Conservation (phyloP, 2,113 vertebrate genomes). For the Ornithorhynchus anatinus region DNA sequence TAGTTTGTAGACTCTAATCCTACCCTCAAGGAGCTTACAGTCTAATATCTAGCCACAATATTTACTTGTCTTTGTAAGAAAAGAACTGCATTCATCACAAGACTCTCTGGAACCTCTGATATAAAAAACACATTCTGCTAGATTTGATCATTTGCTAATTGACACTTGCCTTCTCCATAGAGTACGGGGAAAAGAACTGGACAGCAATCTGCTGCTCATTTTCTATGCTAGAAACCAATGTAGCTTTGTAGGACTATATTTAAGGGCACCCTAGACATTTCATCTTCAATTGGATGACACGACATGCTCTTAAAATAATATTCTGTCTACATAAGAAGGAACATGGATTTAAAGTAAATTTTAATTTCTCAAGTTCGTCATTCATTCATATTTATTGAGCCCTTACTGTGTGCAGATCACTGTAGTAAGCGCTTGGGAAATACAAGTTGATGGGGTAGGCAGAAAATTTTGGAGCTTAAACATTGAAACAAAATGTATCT, state of each 20-base stretch:
- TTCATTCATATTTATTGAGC: too few relatives aligned
- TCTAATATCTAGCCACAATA: too few relatives aligned
- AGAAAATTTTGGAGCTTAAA: neutral
- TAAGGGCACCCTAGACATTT: slow-evolving; percentile 52
- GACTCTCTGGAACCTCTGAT: slow-evolving; percentile 43
- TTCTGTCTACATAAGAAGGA: neutral
- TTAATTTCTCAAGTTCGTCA: slow-evolving; percentile 13
- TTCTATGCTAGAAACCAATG: slow-evolving; percentile 59
- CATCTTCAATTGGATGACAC: slow-evolving; percentile 24
- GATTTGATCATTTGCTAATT: slow-evolving; percentile 62
- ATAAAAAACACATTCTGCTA: slow-evolving; percentile 68
- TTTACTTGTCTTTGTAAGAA: slow-evolving; percentile 6
- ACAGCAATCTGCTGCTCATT: slow-evolving; percentile 63
- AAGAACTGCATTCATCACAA: neutral
- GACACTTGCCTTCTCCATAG: slow-evolving; percentile 62
- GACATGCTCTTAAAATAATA: slow-evolving; percentile 39
- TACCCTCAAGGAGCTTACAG: too few relatives aligned
- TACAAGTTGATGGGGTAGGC: neutral
- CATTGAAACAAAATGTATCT: neutral
- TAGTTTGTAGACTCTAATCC: too few relatives aligned
- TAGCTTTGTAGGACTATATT: slow-evolving; percentile 41
- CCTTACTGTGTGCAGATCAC: too few relatives aligned
- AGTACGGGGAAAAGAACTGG: slow-evolving; percentile 49
- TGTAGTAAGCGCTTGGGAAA: too few relatives aligned
- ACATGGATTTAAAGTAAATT: slow-evolving; percentile 11